A percentile compares a stretch with the other conserved stretches of the same genome.
phyloP scores from a whole-genome alignment of 2,888 invertebrate genomes.

The Crematogaster levior region DNA sequence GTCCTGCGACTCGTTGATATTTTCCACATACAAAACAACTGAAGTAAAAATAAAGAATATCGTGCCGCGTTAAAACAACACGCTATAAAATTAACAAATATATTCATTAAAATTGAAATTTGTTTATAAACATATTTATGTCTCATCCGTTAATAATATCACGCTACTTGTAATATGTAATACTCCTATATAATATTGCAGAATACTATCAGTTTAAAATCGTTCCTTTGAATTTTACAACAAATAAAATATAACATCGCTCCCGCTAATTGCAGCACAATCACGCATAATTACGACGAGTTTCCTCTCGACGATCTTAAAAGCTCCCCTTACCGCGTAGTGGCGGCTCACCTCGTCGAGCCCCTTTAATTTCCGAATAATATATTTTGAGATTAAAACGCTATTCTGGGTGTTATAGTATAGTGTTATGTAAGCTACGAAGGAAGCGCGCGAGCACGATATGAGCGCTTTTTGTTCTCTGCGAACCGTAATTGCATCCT shows the following conservation, averaged over 20 bases:
- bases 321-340: slow-evolving; percentile 24
- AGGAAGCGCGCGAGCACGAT: slow-evolving; percentile 60
- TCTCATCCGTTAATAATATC: background rate
- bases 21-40: background rate
- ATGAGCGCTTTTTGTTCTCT: slow-evolving; percentile 60
- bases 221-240: background rate
- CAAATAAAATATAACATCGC: background rate
- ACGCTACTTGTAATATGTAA: background rate
- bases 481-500: slow-evolving; percentile 72
- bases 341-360: slow-evolving; percentile 1
- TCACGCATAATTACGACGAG: slow-evolving; percentile 38
- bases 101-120: too few relatives aligned
- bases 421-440: slow-evolving; percentile 42
- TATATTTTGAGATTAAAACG: slow-evolving; percentile 57
- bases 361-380: slow-evolving; percentile 52
- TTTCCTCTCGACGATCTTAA: slow-evolving; percentile 18
- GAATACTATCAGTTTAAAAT: background rate
- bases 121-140: background rate
- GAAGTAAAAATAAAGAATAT: background rate
- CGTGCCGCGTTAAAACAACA: background rate
- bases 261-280: slow-evolving; percentile 36
- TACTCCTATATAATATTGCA: background rate
- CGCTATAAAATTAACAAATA: background rate
- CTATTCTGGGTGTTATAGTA: slow-evolving; percentile 61
- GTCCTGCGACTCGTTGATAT: background rate